Evolutionary conservation across 2,113 vertebrate genomes (phyloP).

Genomic region (Upupa epops): DNA sequence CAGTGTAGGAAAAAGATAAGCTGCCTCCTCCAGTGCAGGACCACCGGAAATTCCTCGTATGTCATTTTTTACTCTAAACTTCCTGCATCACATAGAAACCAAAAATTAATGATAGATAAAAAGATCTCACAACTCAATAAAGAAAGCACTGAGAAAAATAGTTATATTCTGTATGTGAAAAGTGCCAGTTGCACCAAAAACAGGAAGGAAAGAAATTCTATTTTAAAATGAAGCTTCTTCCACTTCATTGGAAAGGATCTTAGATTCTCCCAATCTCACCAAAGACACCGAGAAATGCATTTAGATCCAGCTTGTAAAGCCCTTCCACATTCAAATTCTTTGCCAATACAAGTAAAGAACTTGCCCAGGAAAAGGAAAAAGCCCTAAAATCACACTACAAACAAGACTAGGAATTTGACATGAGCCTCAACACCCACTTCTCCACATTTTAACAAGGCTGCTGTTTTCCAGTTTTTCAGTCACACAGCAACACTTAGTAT

Average conservation of each 20-base stretch:
- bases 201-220: not conserved
- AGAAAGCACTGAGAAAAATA: not conserved
- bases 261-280: not conserved
- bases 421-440: not conserved
- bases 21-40: not conserved
- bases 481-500: not conserved
- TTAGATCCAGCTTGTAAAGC: not conserved
- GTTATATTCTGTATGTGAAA: not conserved
- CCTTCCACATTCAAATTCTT: not conserved
- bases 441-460: not conserved
- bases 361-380: not conserved
- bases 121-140: not conserved
- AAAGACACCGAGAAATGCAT: not conserved
- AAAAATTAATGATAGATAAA: not conserved
- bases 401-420: not conserved
- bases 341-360: not conserved
- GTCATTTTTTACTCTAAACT: not conserved
- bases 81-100: not conserved
- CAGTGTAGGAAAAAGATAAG: not conserved
- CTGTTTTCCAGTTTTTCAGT: not conserved
- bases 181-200: not conserved
- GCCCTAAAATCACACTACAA: too few species aligned
- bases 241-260: not conserved
- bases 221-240: not conserved
- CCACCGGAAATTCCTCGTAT: not conserved